Base-by-base conservation (phyloP, 2,888 invertebrate species). In the Glaucopsyche alexis region DNA sequence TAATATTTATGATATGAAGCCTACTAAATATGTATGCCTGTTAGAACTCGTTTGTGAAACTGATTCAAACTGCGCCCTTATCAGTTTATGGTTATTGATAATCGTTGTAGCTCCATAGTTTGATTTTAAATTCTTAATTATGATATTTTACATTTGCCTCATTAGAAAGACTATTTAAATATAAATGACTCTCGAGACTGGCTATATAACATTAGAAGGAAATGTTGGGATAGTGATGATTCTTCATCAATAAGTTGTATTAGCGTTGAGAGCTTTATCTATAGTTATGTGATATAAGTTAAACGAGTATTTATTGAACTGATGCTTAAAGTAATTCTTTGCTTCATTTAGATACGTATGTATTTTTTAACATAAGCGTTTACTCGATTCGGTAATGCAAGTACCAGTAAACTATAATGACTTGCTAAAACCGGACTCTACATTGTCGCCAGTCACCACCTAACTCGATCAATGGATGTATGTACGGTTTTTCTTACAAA, bases 1-100 rank as follows among this genome's bases (percentile, higher is more conserved):
- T 85, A 86, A 88, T 88, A 86, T 86, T 90, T 89, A 90, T 87
- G 80, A 80, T 76, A 78, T 74, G 71, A 76, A 72, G 73, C 76
- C 74, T 74, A 76, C 75, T 77, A 77, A 76, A 78, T 76, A 72
- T 76, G 77, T 76, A 75, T 75, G 76, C 76, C 47, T 49, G 77
- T 77, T 55, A 16, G 29, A 49, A 69, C 49, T 69, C 69, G 69
- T 69, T 69, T 47, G 49, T 49, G 29, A 69, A 45, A 69, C 69
- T 42, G 16, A 45, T 47, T 67, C 45, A 19, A 47, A 8, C 8
- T 65, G 64, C 40, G 29, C 49, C 14, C 49, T 67, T 69, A 69
- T 69, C 69, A 69, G 69, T 69, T 69, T 69, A 69, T 69, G 69
- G 49, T 69, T 69, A 69, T 69, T 69, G 69, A 69, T 69, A 69